Base-by-base conservation (phyloP, 2,113 vertebrate species). In the Gallinago undulata region DNA sequence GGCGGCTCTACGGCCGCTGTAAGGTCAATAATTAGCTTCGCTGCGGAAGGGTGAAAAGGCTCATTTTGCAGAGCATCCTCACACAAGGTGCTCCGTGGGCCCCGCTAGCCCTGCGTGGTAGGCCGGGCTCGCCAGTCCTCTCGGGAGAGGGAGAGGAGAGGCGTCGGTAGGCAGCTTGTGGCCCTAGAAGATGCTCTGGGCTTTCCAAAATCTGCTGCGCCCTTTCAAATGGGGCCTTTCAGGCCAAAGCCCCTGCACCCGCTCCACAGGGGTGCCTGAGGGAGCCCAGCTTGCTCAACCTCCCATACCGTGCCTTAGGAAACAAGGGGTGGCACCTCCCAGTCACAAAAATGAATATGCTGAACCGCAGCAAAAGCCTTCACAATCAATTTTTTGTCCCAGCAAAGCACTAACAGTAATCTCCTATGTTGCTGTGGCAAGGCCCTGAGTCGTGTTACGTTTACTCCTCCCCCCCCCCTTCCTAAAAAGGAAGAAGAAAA, bases 181-280 rank as follows among this genome's bases (percentile, higher is more conserved):
- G 70, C 67, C 53, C 19, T 59, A 19, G 17, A 48, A 37, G 12
- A 3, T 6, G 19, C 30, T 53, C 9, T 13, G 51, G 43, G 47
- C 23, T 78, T 48, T n/a, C 35, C 31, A 21, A 63, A 73, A 70
- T 59, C 31, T 4, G 17, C 35, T 16, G 31, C 0, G 2, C 28
- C 67, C 6, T 1, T 22, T 86, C 23, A 0, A 6, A 37, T 16
- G 1, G 3, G 51, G 56, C 45, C 60, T 30, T 33, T 23, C 48
- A 37, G 69, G 24, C 16, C 37, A 63, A 67, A 74, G n/a, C 50
- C 62, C 68, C 53, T 13, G 10, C 13, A 33, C 55, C 57, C 6
- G 51, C 35, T 24, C 3, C 3, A 18, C 0, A 1, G 56, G 51
- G 56, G 75, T 24, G 19, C 1, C 0, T 0, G 1, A 48, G 56